Conservation (phyloP, 2,888 invertebrate genomes). For the Panorpa germanica region DNA sequence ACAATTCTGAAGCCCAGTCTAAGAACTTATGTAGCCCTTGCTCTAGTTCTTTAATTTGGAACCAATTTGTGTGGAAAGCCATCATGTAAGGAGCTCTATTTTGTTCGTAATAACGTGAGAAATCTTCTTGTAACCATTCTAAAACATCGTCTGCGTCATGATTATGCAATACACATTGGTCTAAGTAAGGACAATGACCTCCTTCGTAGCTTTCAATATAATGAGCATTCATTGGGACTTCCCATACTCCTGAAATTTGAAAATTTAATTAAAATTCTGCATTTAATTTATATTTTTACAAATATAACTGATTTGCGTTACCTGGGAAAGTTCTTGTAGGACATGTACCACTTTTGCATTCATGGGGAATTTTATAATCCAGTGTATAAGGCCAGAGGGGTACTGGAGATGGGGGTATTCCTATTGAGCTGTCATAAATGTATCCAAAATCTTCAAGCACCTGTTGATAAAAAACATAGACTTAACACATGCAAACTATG, state of each 20-base stretch:
- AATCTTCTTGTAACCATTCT: slow-evolving; percentile 82
- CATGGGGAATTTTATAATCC: slow-evolving; percentile 82
- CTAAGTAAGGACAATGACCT: slow-evolving; percentile 80
- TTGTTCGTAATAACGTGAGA: slow-evolving; percentile 65
- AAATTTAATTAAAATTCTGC: slow-evolving; percentile 3
- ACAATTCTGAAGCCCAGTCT: slow-evolving; percentile 58
- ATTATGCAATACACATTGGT: slow-evolving; percentile 81
- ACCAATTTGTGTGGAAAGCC: slow-evolving; percentile 95
- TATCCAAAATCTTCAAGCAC: slow-evolving; percentile 84
- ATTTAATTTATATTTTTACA: slow-evolving; percentile 1
- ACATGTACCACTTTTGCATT: slow-evolving; percentile 84
- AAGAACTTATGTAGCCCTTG: slow-evolving; percentile 70
- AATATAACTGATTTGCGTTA: slow-evolving; percentile 16
- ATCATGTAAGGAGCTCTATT: slow-evolving; percentile 86
- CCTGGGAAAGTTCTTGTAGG: slow-evolving; percentile 79
- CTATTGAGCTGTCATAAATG: slow-evolving; percentile 83
- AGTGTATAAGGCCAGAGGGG: slow-evolving; percentile 91
- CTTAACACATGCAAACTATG: background rate
- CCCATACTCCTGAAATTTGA: background rate
- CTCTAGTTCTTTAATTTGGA: slow-evolving; percentile 71
- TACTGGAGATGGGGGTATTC: slow-evolving; percentile 57
- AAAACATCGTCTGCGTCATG: slow-evolving; percentile 61
- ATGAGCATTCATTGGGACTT: slow-evolving; percentile 72
- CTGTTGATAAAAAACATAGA: slow-evolving; percentile 23
- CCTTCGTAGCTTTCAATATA: slow-evolving; percentile 77